Percentiles rank a stretch among this genome's conserved stretches.
phyloP scores from a whole-genome alignment of 1,140 invertebrate species.

The Lasaia peninsularis region DNA sequence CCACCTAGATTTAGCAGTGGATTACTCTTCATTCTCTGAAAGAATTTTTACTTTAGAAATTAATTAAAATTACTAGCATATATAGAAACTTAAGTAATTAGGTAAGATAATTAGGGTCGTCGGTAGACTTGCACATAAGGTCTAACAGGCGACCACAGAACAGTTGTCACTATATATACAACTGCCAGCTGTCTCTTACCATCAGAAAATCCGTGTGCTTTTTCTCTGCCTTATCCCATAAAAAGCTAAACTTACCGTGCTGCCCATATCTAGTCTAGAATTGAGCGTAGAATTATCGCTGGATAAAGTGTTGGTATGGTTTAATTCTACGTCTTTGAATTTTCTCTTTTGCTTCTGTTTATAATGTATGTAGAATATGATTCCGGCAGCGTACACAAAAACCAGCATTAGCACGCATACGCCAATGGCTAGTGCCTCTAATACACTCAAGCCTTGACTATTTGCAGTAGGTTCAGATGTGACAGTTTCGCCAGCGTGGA shows the following conservation, averaged over 20 bases:
- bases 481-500: constrained; percentile 60
- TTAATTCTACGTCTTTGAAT: constrained; percentile 54
- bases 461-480: constrained; percentile 44
- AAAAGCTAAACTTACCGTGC: constrained; percentile 52
- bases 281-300: constrained; percentile 58
- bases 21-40: constrained; percentile 67
- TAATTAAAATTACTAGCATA: neutral
- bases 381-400: constrained; percentile 65
- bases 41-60: constrained; percentile 22
- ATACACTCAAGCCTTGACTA: constrained; percentile 55
- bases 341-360: constrained; percentile 60
- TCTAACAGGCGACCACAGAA: too few relatives aligned
- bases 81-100: constrained; percentile 1
- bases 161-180: too few relatives aligned
- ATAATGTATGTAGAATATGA: constrained; percentile 67
- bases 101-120: too few relatives aligned
- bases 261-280: constrained; percentile 57
- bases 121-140: too few relatives aligned
- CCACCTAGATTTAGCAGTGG: constrained; percentile 78
- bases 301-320: constrained; percentile 43
- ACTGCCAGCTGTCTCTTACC: too few relatives aligned
- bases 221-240: too few relatives aligned
- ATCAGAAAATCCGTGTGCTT: too few relatives aligned
- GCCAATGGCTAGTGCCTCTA: constrained; percentile 61
- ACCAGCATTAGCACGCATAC: constrained; percentile 63